Conservation (phyloP, 2,888 invertebrate species). For the Andrena hattorfiana region DNA sequence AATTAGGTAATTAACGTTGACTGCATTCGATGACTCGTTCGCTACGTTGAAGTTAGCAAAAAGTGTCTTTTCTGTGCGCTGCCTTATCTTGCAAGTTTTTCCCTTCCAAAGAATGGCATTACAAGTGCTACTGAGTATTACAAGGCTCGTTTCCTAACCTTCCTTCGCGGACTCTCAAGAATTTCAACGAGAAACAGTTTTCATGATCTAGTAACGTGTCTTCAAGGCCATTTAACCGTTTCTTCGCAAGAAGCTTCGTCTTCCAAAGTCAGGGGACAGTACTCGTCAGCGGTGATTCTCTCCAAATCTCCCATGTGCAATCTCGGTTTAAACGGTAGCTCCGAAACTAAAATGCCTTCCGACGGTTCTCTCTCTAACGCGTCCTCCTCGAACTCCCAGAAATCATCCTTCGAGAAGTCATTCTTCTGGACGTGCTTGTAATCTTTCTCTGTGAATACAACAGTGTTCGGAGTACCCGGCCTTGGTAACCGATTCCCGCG, state of each 20-base stretch:
- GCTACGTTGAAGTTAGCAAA: background rate
- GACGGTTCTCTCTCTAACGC: constrained; percentile 59
- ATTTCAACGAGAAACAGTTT: too few species aligned
- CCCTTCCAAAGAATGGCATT: background rate
- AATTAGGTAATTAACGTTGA: constrained; percentile 2
- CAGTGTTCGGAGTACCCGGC: constrained; percentile 63
- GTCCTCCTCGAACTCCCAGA: constrained; percentile 79
- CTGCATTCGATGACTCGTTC: background rate
- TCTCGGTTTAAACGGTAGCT: constrained; percentile 80
- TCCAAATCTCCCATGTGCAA: constrained; percentile 80
- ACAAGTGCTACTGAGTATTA: background rate
- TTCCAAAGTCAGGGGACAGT: constrained; percentile 81
- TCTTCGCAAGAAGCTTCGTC: constrained; percentile 78
- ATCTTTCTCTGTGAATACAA: constrained; percentile 75
- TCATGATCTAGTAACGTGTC: background rate
- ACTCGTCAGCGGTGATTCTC: constrained; percentile 80
- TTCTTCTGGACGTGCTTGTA: constrained; percentile 60
- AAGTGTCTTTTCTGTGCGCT: background rate
- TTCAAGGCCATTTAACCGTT: constrained; percentile 77
- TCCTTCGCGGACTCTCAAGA: too few species aligned
- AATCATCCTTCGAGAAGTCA: constrained; percentile 70
- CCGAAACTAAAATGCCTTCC: constrained; percentile 74
- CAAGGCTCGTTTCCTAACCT: background rate
- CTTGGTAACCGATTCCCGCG: constrained; percentile 5
- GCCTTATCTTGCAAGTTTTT: background rate